These are phyloP conservation scores for Ypsolopha sequella DNA, from an alignment of 2,888 invertebrate genomes.

Conservation along the genomic window DNA sequence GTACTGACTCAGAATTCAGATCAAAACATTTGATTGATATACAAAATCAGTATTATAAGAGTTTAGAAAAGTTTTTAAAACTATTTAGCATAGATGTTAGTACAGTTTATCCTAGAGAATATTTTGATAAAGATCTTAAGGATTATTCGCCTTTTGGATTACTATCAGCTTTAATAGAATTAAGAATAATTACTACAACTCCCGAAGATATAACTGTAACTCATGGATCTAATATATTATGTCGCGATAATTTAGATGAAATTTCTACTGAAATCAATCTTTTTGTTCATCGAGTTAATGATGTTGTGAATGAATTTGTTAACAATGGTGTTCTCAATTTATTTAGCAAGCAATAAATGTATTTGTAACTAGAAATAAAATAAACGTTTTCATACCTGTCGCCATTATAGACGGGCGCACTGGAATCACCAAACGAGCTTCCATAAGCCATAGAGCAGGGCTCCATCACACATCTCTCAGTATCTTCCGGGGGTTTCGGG, in stretches of 20 bases:
- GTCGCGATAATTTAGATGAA: constrained; percentile 15
- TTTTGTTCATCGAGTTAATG: constrained; percentile 36
- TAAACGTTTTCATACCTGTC: constrained; percentile 38
- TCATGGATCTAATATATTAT: constrained; percentile 17
- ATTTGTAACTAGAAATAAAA: neutral
- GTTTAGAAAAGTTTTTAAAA: constrained; percentile 28
- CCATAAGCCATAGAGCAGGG: constrained; percentile 80
- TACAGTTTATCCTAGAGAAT: constrained; percentile 28
- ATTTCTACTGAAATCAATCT: constrained; percentile 20
- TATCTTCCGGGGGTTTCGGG: constrained; percentile 84
- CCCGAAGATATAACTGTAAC: constrained; percentile 24
- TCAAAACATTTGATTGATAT: constrained; percentile 29
- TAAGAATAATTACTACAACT: constrained; percentile 31
- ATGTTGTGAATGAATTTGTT: constrained; percentile 37
- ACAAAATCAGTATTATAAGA: constrained; percentile 34
- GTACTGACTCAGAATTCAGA: constrained; percentile 46
- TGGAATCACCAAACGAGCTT: constrained; percentile 60
- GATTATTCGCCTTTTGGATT: constrained; percentile 38
- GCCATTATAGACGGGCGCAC: constrained; percentile 44
- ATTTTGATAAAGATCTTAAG: constrained; percentile 32
- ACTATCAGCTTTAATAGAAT: constrained; percentile 38
- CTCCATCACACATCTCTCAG: constrained; percentile 84
- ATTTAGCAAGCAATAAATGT: neutral
- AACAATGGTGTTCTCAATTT: constrained; percentile 33
- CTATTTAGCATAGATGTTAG: constrained; percentile 29